Base-by-base conservation (phyloP, 2,888 invertebrate genomes). In the Escarpia spicata region DNA sequence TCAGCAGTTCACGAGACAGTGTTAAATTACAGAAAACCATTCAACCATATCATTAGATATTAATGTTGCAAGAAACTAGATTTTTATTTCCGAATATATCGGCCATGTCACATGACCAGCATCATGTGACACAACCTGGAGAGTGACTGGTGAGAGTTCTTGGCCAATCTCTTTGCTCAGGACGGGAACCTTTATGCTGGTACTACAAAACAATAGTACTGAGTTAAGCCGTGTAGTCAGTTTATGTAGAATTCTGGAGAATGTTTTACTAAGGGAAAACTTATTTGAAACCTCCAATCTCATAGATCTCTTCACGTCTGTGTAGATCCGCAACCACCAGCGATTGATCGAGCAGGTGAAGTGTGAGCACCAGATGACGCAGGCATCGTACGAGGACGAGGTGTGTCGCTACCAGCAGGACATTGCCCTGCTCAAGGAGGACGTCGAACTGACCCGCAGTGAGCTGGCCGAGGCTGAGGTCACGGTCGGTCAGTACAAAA, bases 331-430 rank as follows among this genome's bases (percentile, higher is more conserved):
- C 93, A 96, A 96, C 93, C 95, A 96, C 91, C 94, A 96, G 93
- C 94, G 95, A 19, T 94, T 95, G 15, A 94, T 95, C 1, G 96
- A 96, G 90, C 95, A 96, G 93, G 94, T 96, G 93, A 95, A 95
- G 93, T 94, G 95, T 9, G 96, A 96, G 93, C 93, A 96, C 58
- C 95, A 95, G 92, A 94, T 95, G 92, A 94, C 94, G 92, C 94
- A 94, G 93, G 94, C 93, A 43, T 94, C 94, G 2, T 95, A 96
- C 93, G 92, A 93, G 45, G 95, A 95, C 93, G 96, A 96, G 92
- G 93, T 95, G n/a, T 93, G 94, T 75, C 95, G 95, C 26, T 94
- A 95, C 92, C 95, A 95, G 92, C 95, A 95, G 60, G 96, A 96
- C 93, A 93, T 95, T 37, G 95, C 94, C 91, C 92, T 94, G 37